phyloP scores from a whole-genome alignment of 1,140 invertebrate species.

The Heliconius congener region DNA sequence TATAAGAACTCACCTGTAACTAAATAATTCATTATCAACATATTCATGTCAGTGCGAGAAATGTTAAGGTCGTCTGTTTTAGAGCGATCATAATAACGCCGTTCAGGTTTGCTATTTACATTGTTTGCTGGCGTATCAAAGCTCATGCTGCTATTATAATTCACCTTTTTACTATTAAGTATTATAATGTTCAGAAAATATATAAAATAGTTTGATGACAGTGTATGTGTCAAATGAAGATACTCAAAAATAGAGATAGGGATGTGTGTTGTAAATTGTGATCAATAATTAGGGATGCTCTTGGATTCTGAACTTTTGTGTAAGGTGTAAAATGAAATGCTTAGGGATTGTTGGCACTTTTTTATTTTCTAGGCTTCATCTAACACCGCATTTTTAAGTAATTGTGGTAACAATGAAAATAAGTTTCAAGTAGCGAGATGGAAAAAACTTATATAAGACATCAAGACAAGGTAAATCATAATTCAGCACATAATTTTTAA shows the following conservation, averaged over 20 bases:
- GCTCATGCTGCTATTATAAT: conserved; percentile 55
- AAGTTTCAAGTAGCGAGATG: no score
- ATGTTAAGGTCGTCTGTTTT: conserved; percentile 89
- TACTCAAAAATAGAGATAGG: not conserved
- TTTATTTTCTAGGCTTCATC: no score
- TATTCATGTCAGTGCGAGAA: conserved; percentile 96
- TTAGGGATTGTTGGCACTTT: no score
- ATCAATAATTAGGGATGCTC: not conserved
- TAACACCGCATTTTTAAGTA: no score
- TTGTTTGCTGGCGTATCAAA: conserved; percentile 62
- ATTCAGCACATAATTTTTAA: no score
- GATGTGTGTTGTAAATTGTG: not conserved
- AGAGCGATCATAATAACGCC: conserved; percentile 71
- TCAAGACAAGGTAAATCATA: no score
- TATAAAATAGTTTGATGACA: not conserved
- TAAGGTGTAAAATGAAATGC: not conserved
- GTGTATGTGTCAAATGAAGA: not conserved
- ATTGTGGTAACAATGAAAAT: no score
- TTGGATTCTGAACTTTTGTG: not conserved
- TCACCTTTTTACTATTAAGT: not conserved
- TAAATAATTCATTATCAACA: conserved; percentile 99
- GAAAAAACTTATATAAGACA: no score
- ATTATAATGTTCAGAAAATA: not conserved
- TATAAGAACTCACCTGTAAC: conserved; percentile 89
- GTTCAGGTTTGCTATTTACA: conserved; percentile 64